Evolutionary conservation across 2,888 invertebrate species (phyloP), one percentile per base, ranked within the genome.

Genomic region (Leptopilina myrica): DNA sequence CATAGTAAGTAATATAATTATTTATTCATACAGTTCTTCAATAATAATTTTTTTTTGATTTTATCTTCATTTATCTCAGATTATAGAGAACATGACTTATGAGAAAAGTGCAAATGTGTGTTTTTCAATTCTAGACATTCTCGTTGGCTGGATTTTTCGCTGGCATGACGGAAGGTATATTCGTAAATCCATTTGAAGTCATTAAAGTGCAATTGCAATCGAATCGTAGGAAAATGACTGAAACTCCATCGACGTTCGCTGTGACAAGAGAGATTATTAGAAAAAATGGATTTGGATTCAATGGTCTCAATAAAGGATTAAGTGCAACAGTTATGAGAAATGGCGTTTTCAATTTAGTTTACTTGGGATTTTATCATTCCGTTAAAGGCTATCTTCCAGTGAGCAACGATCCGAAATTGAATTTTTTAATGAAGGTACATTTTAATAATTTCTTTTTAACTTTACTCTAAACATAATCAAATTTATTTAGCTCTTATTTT

Each of bases 331-430:
- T 98, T 88, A 95, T 95, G 8, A 94, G 98, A 85, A 98, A 98
- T 93, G 98, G 97, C 0, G 93, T 96, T 6, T 98, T 98, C 91
- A 99, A 98, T 91, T 96, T 96, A 95, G 94, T 98, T 75, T 99
- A 98, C 92, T 98, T 99, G 90, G 98, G 98, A 56, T 97, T 98
- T 90, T 98, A 98, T 91, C 97, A 98, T 92, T 97, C 97, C 84
- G 95, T 98, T 1, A 98, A 97, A 92, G 95, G 95, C 75, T 93
- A 92, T 85, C 89, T 96, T 77, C 96, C 96, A 12, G 94, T 94
- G 87, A 94, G 93, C 88, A 91, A 95, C 94, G 96, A 96, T 91
- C 93, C 94, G 0, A 89, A 94, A 9, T 88, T 94, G 75, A 96
- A 96, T 89, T 96, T 97, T 87, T 91, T 94, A 2, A 93, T 95